Evolutionary conservation across 2,888 invertebrate genomes (phyloP).

Genomic region (Eueremaeus valkanovi): DNA sequence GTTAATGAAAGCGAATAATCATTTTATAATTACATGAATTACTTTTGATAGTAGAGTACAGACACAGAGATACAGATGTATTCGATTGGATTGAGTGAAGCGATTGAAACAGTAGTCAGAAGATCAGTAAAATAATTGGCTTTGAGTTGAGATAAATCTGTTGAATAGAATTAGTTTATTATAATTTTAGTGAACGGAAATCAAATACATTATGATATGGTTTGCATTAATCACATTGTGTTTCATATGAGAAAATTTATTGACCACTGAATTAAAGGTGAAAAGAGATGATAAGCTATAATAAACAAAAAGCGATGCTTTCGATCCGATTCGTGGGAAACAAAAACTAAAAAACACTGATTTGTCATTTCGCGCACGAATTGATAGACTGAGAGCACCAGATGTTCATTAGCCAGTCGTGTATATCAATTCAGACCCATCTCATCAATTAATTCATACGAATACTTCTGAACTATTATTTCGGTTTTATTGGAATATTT

Average conservation of each 20-base stretch:
- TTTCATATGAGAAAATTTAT: conserved; percentile 20
- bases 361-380: conserved; percentile 27
- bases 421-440: conserved; percentile 7
- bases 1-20: no score
- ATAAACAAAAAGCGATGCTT: neutral
- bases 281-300: conserved; percentile 33
- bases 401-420: conserved; percentile 13
- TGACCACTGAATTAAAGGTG: conserved; percentile 1
- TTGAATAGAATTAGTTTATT: neutral
- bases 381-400: conserved; percentile 23
- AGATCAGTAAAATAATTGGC: neutral
- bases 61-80: no score
- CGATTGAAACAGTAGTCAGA: neutral
- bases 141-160: neutral
- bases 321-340: conserved; percentile 26
- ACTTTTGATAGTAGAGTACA: no score
- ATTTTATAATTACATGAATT: no score
- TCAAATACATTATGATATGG: neutral
- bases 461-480: neutral
- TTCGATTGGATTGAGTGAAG: neutral
- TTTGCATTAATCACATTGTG: neutral
- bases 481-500: neutral
- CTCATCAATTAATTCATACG: conserved; percentile 22
- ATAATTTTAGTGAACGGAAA: conserved; percentile 22
- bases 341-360: conserved; percentile 3